Base-by-base conservation (phyloP, 2,113 vertebrate genomes). In the Phrynosoma blainvillii region DNA sequence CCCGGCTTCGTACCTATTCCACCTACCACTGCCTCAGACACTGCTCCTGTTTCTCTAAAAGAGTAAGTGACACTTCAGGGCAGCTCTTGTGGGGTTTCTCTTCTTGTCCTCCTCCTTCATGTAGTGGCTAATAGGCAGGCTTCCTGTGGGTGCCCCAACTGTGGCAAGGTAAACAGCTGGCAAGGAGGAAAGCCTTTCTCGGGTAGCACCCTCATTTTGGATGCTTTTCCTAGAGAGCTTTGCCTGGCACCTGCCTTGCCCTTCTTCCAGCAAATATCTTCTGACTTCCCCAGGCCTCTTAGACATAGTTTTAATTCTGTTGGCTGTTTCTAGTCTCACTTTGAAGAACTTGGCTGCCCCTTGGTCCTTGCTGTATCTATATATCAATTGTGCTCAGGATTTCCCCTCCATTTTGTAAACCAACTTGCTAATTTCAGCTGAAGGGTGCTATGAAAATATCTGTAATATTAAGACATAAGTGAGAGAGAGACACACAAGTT, bases 1-100 rank as follows among this genome's bases (percentile, higher is more conserved):
- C 99, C 99, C 0, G 99, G 99, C 70, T 99, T 99, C 92, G 98
- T 97, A 8, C 96, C 98, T 79, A 96, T 99, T 91, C 96, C 98
- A 40, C 95, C 98, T 91, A 96, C 97, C 92, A 97, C 96, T 1
- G 90, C 97, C 91, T 93, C 97, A 6, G 97, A 98, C 54, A 94
- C 96, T 0, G 85, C 96, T 82, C 93, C 95, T 54, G 92, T 97
- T 42, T 87, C 96, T 42, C 92, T 94, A 21, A 98, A 97, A 93
- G 94, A 95, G 99, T 99, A 93, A 98, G 98, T 95, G 23, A 0
- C 20, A 5, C 59, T 77, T n/a, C 25, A 2, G 27, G 80, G 36
- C 25, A 11, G 16, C 23, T 25, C 12, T 9, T 40, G 59, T 18
- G 1, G 2, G 4, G 30, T 59, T 2, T 78, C 23, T 30, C 1